Evolutionary conservation across 2,888 invertebrate species (phyloP).

Genomic region (Omphaloscelis lunosa): DNA sequence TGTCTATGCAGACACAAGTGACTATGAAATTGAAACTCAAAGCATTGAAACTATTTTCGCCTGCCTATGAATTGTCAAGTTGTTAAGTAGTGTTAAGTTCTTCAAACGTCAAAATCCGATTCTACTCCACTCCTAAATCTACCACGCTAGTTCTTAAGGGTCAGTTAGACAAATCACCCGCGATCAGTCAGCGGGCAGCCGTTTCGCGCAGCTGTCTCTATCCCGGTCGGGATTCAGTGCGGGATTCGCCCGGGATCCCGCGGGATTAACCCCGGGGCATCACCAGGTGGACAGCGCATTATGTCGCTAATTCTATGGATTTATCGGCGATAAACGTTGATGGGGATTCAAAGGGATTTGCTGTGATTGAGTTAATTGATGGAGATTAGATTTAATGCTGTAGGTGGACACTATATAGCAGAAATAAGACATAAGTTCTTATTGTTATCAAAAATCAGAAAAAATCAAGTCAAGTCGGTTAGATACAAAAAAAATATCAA

Average conservation of each 20-base stretch:
- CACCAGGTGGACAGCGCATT: slow-evolving; percentile 62
- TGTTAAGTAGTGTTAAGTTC: too few relatives aligned
- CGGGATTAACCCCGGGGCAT: slow-evolving; percentile 60
- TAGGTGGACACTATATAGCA: not conserved
- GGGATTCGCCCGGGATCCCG: slow-evolving; percentile 45
- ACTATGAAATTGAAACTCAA: not conserved
- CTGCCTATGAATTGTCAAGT: too few relatives aligned
- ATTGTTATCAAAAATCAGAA: not conserved
- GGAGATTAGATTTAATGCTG: slow-evolving; percentile 21
- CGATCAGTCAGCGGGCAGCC: slow-evolving; percentile 68
- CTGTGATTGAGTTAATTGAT: slow-evolving; percentile 45
- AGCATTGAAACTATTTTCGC: not conserved
- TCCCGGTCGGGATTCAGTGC: slow-evolving; percentile 35
- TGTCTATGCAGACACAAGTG: not conserved
- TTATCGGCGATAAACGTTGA: slow-evolving; percentile 60
- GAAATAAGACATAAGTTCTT: not conserved
- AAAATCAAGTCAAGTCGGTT: too few relatives aligned
- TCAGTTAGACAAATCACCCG: slow-evolving; percentile 74
- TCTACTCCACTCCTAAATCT: slow-evolving; percentile 37
- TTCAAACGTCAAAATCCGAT: not conserved
- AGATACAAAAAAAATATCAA: not conserved
- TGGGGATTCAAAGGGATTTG: slow-evolving; percentile 47
- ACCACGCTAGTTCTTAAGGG: slow-evolving; percentile 67
- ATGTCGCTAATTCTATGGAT: slow-evolving; percentile 64
- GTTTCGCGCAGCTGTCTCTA: slow-evolving; percentile 73